Base-by-base conservation (phyloP, 1,140 invertebrate genomes). In the Bicyclus anynana region DNA sequence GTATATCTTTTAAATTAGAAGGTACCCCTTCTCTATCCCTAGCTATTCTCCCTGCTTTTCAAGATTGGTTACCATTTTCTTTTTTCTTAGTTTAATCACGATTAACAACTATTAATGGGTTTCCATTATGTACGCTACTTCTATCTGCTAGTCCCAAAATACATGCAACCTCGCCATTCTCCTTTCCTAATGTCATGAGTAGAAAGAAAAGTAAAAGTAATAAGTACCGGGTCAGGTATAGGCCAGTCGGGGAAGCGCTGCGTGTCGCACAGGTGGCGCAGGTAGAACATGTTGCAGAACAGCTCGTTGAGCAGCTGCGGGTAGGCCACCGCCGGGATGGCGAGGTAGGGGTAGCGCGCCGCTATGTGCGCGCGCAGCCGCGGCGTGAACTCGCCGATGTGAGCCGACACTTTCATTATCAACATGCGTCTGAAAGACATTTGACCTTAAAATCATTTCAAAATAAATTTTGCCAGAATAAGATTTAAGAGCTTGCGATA, bases 251-350 rank as follows among this genome's bases (percentile, higher is more conserved):
- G 97, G 89, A 99, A 99, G 65, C 91, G 92, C 14, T 91, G 87
- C 2, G 92, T 94, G 90, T 99, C 97, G 89, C 98, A 99, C 44
- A 99, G 91, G 90, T 99, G 98, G 12, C 97, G 91, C 58, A 99
- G 90, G 88, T 99, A 99, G 89, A 98, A 99, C 79, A 98, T 98
- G 89, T 98, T 98, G 87, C 98, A 99, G 91, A 99, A 99, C 10
- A 99, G 91, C 92, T 99, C 98, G 71, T 94, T 93, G 73, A 98
- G 95, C 58, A 99, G 90, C 89, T 99, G 97, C 14, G 97, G 96
- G 92, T 99, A 99, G 59, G 94, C 92, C 21, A 99, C 94, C 9
- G 95, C 94, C 33, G 98, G 98, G 72, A 99, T 98, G 13, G 98
- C 95, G 74, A 98, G 96, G 83, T 99, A 99, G 49, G 98, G 96